These are phyloP conservation scores for Myathropa florea DNA, from an alignment of 2,888 invertebrate genomes.

Conservation along the genomic window DNA sequence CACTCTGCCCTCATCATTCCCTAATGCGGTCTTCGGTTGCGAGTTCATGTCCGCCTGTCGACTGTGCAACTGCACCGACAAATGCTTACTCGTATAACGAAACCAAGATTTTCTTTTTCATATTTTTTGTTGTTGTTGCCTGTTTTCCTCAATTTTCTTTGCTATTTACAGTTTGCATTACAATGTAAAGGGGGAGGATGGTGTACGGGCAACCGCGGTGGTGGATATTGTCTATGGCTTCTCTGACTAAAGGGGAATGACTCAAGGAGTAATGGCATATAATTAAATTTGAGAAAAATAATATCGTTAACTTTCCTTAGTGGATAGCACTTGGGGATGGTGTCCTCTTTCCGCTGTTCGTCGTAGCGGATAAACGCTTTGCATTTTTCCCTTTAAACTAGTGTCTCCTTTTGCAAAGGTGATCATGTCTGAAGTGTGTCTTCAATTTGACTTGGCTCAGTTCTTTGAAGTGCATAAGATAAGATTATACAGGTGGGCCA, in stretches of 20 bases:
- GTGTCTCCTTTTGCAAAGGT: neutral
- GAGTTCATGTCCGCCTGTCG: constrained; percentile 23
- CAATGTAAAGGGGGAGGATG: neutral
- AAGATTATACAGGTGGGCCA: neutral
- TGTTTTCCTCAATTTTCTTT: neutral
- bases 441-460: neutral
- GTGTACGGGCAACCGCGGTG: neutral
- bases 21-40: constrained; percentile 36
- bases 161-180: constrained; percentile 25
- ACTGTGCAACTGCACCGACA: constrained; percentile 15
- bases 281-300: constrained; percentile 65
- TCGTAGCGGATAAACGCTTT: neutral
- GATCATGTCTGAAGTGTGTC: neutral
- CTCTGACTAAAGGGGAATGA: constrained; percentile 5
- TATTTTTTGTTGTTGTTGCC: neutral
- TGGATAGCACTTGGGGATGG: neutral
- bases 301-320: constrained; percentile 29
- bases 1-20: constrained; percentile 57
- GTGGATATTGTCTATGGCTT: constrained; percentile 51
- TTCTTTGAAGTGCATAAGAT: neutral
- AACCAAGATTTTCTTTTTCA: neutral
- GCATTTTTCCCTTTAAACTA: neutral
- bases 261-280: constrained; percentile 60
- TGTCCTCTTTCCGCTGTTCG: neutral
- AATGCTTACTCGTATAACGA: constrained; percentile 10